Base-by-base conservation (phyloP, 2,113 vertebrate genomes). In the Lanius ludovicianus region DNA sequence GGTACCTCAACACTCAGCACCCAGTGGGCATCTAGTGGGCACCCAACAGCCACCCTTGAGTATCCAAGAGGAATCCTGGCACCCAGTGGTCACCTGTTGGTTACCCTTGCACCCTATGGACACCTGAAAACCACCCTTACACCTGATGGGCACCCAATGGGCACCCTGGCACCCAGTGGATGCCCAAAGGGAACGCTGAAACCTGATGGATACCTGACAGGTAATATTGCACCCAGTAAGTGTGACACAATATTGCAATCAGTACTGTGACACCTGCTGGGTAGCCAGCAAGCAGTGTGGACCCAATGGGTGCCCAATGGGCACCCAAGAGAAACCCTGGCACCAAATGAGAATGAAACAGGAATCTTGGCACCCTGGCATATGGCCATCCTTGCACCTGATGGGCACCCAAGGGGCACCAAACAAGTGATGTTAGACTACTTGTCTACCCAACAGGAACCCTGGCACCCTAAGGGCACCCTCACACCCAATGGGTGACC, bases 51-150 rank as follows among this genome's bases (percentile, higher is more conserved):
- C 28, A 52, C 10, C 10, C 15, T 49, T 42, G 24, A n/a, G 15
- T 30, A 71, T 33, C 12, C 18, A 39, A n/a, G 22, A 28, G n/a
- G 49, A 74, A 64, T 84, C n/a, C 28, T 46, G 39, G 46, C 47
- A 71, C 17, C 22, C 13, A 53, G 0, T 27, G 37, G 33, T 14
- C 21, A 49, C 25, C 21, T 44, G 15, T 42, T 0, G 0, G 20
- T 52, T 60, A 62, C 56, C 22, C 17, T 73, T 69, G 49, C 59
- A 84, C 24, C 42, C 35, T 17, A 14, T 7, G 31, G 31, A 21
- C 30, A 59, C 25, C 20, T 5, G 3, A 8, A 14, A 86, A 16
- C 22, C 14, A 59, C 9, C 22, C 8, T 31, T 44, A 14, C 5
- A 57, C 11, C 30, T 62, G 31, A 11, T 28, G 22, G 15, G 15